Conservation (phyloP, 2,113 vertebrate species). For the Tragelaphus imberbis region DNA sequence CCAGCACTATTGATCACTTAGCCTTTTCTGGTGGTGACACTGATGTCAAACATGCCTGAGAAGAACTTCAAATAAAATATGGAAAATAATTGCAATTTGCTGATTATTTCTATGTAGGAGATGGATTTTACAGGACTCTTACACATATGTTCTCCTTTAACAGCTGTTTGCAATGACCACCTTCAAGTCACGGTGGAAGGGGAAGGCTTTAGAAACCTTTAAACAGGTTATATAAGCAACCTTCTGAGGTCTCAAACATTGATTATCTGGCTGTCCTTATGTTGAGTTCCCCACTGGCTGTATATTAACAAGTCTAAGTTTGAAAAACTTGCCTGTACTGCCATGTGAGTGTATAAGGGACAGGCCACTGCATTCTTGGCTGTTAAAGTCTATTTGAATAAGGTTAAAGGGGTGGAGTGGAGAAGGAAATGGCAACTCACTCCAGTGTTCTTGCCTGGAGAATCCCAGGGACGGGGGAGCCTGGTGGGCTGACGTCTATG, state of each 20-base stretch:
- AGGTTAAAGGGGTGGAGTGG: neutral
- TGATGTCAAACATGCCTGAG: neutral
- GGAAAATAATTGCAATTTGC: neutral
- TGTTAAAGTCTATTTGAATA: neutral
- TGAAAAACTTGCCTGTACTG: neutral
- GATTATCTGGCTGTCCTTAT: neutral
- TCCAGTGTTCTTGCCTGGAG: too few relatives aligned
- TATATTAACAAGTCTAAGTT: neutral
- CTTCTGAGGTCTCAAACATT: neutral
- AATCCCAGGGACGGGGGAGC: too few relatives aligned
- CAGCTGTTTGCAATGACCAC: neutral
- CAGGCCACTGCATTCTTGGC: neutral
- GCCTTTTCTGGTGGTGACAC: neutral
- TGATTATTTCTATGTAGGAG: neutral
- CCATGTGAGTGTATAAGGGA: neutral
- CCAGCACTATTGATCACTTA: neutral
- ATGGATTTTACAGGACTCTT: neutral
- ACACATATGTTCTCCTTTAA: neutral
- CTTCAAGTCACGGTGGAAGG: neutral
- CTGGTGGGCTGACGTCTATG: too few relatives aligned
- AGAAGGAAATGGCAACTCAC: too few relatives aligned
- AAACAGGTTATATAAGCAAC: neutral
- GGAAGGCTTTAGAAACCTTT: neutral
- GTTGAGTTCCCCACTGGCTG: neutral
- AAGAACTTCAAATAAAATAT: slow-evolving; percentile 29